A percentile compares a stretch with the other conserved stretches of the same genome.
Conservation (phyloP, 2,797 vertebrate species). For the Tolypeutes matacus region DNA sequence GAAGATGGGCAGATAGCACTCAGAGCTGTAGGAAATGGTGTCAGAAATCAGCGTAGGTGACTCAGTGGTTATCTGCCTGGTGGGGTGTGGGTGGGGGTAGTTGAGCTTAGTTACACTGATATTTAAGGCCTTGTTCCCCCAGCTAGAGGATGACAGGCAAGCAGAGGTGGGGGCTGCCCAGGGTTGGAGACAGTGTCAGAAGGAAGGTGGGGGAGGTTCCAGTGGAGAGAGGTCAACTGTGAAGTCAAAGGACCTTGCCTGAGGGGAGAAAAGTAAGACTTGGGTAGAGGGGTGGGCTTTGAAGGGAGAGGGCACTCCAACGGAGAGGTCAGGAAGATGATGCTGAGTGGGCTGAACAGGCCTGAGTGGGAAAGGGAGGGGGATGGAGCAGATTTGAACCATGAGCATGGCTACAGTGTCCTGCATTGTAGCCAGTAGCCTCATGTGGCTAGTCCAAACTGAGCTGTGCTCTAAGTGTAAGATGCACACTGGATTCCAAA, state of each 20-base stretch:
- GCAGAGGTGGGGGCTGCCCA: background rate
- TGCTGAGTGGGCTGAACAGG: background rate
- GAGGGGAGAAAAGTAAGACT: background rate
- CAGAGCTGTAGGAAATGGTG: background rate
- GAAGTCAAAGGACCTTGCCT: background rate
- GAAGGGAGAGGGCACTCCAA: background rate
- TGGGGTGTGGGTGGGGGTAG: background rate
- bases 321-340: background rate
- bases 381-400: background rate
- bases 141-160: background rate
- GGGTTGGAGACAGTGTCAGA: background rate
- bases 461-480: background rate
- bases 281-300: background rate
- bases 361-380: background rate
- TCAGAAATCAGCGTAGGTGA: background rate
- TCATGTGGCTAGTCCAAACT: background rate
- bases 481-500: background rate
- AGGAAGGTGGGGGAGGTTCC: background rate
- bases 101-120: background rate
- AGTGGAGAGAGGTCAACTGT: background rate
- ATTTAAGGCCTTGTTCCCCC: background rate
- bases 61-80: background rate
- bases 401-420: background rate
- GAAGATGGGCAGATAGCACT: background rate
- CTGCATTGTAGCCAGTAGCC: background rate